Percentiles rank a stretch among this genome's conserved stretches.
These are phyloP conservation scores for Papilio machaon DNA, from an alignment of 1,140 invertebrate genomes.

Conservation along the genomic window DNA sequence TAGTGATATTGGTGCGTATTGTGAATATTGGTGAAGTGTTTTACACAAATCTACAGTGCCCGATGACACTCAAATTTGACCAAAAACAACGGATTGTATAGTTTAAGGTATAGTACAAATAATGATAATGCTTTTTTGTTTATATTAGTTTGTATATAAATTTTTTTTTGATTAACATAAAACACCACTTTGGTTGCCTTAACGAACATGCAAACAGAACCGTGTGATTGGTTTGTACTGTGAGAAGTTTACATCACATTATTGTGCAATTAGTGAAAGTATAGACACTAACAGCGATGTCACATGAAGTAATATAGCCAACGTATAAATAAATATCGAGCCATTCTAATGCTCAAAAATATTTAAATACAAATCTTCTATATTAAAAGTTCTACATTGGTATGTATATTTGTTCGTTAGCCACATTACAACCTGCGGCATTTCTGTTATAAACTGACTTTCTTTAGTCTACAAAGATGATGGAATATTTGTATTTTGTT, in stretches of 20 bases:
- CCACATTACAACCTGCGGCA: neutral
- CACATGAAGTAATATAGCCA: neutral
- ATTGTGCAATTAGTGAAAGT: constrained; percentile 6
- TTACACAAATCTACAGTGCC: neutral
- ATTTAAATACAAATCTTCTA: too few relatives aligned
- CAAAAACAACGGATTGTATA: constrained; percentile 59
- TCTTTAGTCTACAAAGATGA: neutral
- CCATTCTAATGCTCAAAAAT: neutral
- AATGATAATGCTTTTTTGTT: constrained; percentile 59
- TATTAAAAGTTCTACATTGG: neutral
- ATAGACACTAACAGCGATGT: neutral
- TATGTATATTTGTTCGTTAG: too few relatives aligned
- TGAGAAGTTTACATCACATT: neutral
- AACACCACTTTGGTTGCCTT: constrained; percentile 73
- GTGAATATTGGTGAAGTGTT: neutral
- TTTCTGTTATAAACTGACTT: neutral
- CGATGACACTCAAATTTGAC: constrained; percentile 45
- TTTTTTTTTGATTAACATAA: constrained; percentile 51
- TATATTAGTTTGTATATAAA: constrained; percentile 58
- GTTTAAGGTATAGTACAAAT: constrained; percentile 72
- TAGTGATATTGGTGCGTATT: neutral
- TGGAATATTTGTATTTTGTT: constrained; percentile 1
- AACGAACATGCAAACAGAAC: constrained; percentile 30
- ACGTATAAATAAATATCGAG: neutral
- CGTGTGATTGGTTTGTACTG: neutral